A percentile compares a stretch with the other conserved stretches of the same genome.
These are phyloP conservation scores for Brienomyrus brachyistius DNA, from an alignment of 2,113 vertebrate species.

Conservation along the genomic window DNA sequence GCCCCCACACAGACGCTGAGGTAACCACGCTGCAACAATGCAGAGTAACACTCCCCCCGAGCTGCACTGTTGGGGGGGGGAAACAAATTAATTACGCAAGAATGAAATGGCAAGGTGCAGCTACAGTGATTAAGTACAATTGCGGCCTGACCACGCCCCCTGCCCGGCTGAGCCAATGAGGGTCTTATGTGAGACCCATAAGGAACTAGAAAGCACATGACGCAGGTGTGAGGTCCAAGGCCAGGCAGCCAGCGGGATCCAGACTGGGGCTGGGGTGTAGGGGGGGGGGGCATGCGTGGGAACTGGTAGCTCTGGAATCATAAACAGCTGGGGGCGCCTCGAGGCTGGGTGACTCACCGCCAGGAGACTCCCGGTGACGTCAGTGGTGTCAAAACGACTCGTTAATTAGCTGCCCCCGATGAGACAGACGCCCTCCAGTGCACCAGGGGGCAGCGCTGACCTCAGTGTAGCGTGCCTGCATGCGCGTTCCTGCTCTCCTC, in stretches of 20 bases:
- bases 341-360: conserved; percentile 24
- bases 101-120: neutral
- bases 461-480: neutral
- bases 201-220: neutral
- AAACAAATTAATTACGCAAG: neutral
- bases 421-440: conserved; percentile 33
- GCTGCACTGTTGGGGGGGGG: neutral
- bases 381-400: conserved; percentile 45
- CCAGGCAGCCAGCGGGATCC: neutral
- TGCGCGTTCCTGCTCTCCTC: neutral
- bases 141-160: neutral
- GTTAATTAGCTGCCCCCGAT: conserved; percentile 51
- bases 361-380: conserved; percentile 5
- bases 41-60: neutral
- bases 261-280: neutral
- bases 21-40: neutral
- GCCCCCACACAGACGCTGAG: neutral
- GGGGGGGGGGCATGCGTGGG: no score
- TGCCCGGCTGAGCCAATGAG: neutral
- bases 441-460: neutral
- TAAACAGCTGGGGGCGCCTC: conserved; percentile 21
- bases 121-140: neutral
- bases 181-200: neutral
- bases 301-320: neutral
- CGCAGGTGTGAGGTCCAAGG: neutral